Percentiles rank a stretch among this genome's conserved stretches.
Evolutionary conservation across 2,888 invertebrate species (phyloP).

Genomic region (Nomada fabriciana): DNA sequence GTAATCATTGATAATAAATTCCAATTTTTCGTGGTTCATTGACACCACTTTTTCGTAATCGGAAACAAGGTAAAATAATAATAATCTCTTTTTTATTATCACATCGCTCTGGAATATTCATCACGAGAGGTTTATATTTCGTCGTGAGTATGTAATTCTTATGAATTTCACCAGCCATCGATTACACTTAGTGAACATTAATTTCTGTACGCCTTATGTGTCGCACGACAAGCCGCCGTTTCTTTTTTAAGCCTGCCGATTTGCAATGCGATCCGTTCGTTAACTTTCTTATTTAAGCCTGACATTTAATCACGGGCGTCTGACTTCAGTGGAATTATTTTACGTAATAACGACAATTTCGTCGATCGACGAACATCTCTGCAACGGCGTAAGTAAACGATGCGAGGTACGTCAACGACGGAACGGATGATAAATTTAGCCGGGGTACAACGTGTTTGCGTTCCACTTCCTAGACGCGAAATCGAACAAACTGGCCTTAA

Average conservation of each 20-base stretch:
- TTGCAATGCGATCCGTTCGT: neutral
- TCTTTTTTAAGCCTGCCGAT: neutral
- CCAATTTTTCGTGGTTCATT: too few species aligned
- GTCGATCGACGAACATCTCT: conserved; percentile 41
- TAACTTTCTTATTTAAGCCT: conserved; percentile 51
- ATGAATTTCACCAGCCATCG: too few species aligned
- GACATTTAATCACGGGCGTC: conserved; percentile 44
- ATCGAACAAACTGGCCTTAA: conserved; percentile 65
- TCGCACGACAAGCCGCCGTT: neutral
- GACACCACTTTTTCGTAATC: too few species aligned
- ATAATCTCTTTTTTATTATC: too few species aligned
- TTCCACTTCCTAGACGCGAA: conserved; percentile 72
- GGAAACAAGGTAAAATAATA: too few species aligned
- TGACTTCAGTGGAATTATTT: conserved; percentile 61
- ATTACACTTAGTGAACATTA: too few species aligned
- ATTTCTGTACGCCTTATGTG: too few species aligned
- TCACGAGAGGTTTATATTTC: too few species aligned
- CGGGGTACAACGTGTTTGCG: conserved; percentile 68
- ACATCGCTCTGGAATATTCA: too few species aligned
- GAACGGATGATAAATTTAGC: conserved; percentile 75
- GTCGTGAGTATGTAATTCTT: too few species aligned
- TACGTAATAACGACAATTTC: conserved; percentile 63
- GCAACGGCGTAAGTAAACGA: conserved; percentile 45
- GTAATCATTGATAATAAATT: too few species aligned
- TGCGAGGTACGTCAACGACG: conserved; percentile 50